Conservation (phyloP, 2,888 invertebrate genomes). For the Pandemis heparana region DNA sequence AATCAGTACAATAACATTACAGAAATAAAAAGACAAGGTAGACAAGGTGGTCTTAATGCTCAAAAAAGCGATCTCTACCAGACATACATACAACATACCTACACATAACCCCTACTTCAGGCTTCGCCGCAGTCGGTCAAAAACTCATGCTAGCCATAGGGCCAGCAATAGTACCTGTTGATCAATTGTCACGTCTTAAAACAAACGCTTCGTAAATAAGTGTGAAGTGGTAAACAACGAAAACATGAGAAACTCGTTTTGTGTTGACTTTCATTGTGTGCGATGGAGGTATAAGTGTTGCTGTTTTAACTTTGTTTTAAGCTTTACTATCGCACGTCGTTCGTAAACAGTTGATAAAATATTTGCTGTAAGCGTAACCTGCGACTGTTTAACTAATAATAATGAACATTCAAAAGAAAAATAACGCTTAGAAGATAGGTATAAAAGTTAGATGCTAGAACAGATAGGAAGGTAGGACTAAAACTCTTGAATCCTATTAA, state of each 20-base stretch:
- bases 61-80: no score
- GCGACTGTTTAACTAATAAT: not conserved
- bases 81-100: no score
- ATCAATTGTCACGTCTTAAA: slow-evolving; percentile 38
- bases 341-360: slow-evolving; percentile 10
- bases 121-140: no score
- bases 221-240: slow-evolving; percentile 28
- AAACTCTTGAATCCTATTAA: no score
- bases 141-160: not conserved
- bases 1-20: no score
- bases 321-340: not conserved
- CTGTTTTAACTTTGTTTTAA: slow-evolving; percentile 13
- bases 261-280: slow-evolving; percentile 21
- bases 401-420: not conserved
- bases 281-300: not conserved
- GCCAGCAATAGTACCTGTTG: not conserved
- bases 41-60: no score
- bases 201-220: slow-evolving; percentile 34
- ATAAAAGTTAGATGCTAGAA: no score
- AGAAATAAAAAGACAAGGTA: no score
- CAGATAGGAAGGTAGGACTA: no score
- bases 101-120: no score
- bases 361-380: not conserved
- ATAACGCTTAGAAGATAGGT: no score
- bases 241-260: slow-evolving; percentile 26